Conservation (phyloP, 2,888 invertebrate species). For the Stenchaetothrips biformis region DNA sequence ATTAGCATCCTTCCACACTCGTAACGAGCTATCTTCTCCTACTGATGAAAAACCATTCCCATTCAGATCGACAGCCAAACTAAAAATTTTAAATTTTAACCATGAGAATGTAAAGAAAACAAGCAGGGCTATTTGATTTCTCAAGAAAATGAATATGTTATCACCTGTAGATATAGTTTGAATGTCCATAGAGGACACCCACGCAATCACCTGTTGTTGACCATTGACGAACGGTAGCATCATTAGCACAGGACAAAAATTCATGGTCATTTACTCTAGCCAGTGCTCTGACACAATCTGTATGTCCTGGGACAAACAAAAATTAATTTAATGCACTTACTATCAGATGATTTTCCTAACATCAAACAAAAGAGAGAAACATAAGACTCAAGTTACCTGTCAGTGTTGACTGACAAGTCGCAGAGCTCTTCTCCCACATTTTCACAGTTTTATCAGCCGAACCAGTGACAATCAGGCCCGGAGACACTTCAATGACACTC, state of each 20-base stretch:
- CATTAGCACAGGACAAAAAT: slow-evolving; percentile 89
- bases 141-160: slow-evolving; percentile 24
- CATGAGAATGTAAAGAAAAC: slow-evolving; percentile 1
- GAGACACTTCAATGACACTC: slow-evolving; percentile 59
- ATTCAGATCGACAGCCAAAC: slow-evolving; percentile 46
- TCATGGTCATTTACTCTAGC: slow-evolving; percentile 63
- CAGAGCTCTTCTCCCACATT: slow-evolving; percentile 66
- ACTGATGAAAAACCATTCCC: slow-evolving; percentile 68
- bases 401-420: slow-evolving; percentile 59
- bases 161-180: slow-evolving; percentile 81
- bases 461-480: slow-evolving; percentile 67
- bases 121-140: slow-evolving; percentile 5
- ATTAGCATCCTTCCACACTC: slow-evolving; percentile 68
- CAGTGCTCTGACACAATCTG: slow-evolving; percentile 84
- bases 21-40: slow-evolving; percentile 83
- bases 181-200: slow-evolving; percentile 72
- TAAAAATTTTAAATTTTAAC: slow-evolving; percentile 30
- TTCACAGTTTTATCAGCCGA: slow-evolving; percentile 89
- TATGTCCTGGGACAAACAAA: slow-evolving; percentile 61
- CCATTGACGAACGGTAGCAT: slow-evolving; percentile 84
- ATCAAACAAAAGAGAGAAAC: neutral
- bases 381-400: slow-evolving; percentile 50
- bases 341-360: slow-evolving; percentile 1
- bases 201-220: slow-evolving; percentile 70
- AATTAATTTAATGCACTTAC: slow-evolving; percentile 10